Conservation (phyloP, 2,888 invertebrate species). For the Eucera pruinosa region DNA sequence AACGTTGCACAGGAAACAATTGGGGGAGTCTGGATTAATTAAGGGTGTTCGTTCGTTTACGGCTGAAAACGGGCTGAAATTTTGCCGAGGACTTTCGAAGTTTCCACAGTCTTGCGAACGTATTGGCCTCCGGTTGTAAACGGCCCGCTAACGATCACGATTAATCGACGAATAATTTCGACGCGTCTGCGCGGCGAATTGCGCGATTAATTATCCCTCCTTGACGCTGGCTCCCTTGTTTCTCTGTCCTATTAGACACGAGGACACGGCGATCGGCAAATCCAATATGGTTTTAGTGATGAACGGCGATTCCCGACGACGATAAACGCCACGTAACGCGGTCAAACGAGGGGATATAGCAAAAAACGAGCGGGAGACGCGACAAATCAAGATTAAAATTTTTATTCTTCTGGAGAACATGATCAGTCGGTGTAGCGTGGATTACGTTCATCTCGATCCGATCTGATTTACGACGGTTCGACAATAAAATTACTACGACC, state of each 20-base stretch:
- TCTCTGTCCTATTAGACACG: conserved; percentile 34
- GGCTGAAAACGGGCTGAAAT: conserved; percentile 46
- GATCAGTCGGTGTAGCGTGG: conserved; percentile 21
- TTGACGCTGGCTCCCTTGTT: conserved; percentile 21
- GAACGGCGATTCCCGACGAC: conserved; percentile 64
- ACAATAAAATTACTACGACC: conserved; percentile 5
- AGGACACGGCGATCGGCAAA: conserved; percentile 45
- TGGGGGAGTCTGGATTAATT: conserved; percentile 49
- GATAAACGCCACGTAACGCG: conserved; percentile 48
- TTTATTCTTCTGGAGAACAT: conserved; percentile 17
- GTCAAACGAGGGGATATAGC: conserved; percentile 2
- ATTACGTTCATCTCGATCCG: conserved; percentile 26
- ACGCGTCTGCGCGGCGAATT: conserved; percentile 50
- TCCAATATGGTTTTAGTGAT: conserved; percentile 65
- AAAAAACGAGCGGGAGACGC: conserved; percentile 30
- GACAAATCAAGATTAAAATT: conserved; percentile 51
- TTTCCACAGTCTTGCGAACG: conserved; percentile 32
- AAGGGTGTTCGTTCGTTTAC: conserved; percentile 35
- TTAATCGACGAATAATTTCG: conserved; percentile 61
- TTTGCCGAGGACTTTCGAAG: conserved; percentile 51
- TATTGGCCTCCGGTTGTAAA: conserved; percentile 41
- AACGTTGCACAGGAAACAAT: conserved; percentile 40
- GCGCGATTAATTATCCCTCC: conserved; percentile 53
- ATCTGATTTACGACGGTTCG: conserved; percentile 1
- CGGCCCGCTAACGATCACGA: conserved; percentile 54